Evolutionary conservation across 2,797 vertebrate genomes (phyloP), one percentile per base, ranked within the genome.

Genomic region (Phataginus tetradactyla): DNA sequence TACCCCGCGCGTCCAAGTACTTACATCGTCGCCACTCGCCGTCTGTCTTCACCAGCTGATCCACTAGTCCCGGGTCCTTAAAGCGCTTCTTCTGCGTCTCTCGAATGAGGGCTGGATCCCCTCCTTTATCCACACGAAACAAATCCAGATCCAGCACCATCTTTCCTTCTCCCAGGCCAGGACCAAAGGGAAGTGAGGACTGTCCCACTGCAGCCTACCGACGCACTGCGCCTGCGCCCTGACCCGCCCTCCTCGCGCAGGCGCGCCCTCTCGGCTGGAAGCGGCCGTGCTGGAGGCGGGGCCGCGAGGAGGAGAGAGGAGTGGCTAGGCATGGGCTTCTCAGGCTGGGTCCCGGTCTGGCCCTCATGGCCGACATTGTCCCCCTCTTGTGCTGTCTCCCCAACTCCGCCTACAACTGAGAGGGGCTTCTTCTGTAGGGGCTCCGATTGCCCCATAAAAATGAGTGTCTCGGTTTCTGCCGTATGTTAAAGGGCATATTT

Each of bases 111-210:
- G 99, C 99, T 4, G 99, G 99, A 74, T 99, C 99, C 1, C 99
- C 99, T 63, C 99, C 99, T 98, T 99, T 99, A 95, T 99, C 99
- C 79, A 99, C 98, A 53, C 99, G 99, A 98, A 99, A 99, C 79
- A 99, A 98, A 95, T 99, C 99, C 93, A 99, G 96, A 85, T 99
- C 99, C 84, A 99, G 98, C 98, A 99, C 99, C 99, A 99, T 99
- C 90, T 83, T 96, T 63, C 68, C 53, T 49, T 4, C 37, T 51
- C 72, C 15, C 4, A 5, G 74, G 51, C n/a, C 18, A 27, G 79
- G 66, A 4, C 72, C 63, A 25, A 45, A 69, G 3, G 3, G n/a
- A n/a, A 49, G 1, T 0, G 13, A 69, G 2, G n/a, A 3, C 0
- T 0, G 21, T 0, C 18, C 32, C 25, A 15, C 75, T 3, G 72